Evolutionary conservation across 2,113 vertebrate species (phyloP), one percentile per base, ranked within the genome.

Genomic region (Blennius ocellaris): DNA sequence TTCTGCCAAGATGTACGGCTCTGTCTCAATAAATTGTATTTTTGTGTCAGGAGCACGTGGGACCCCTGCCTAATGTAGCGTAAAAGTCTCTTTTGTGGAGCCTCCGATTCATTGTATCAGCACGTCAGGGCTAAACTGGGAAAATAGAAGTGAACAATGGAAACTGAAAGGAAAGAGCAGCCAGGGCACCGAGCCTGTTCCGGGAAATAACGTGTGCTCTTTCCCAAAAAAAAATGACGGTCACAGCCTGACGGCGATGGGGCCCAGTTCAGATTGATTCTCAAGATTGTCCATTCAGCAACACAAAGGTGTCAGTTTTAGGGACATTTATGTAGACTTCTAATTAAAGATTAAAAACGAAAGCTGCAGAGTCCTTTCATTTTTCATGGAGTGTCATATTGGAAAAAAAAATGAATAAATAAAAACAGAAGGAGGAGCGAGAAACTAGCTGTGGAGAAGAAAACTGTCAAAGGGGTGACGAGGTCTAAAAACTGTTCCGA

Each of bases 31-130:
- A 89, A 92, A 92, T 90, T 82, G 89, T 88, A 88, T 93, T 91
- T 90, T 84, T 81, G 82, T 89, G 90, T 81, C 89, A 76, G 79
- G 82, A 87, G 73, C 87, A 82, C 67, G 78, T 74, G 89, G 89
- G 87, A 90, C 70, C 65, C 58, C 70, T 76, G 85, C 69, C 76
- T 92, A 94, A 93, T 90, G 91, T 90, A 84, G 89, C 86, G 81
- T 88, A 92, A 90, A 90, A 92, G 87, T 93, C 82, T 78, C 83
- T 87, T 92, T 92, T 92, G 89, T 91, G 86, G 70, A 82, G 80
- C 78, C 77, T 87, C 77, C 66, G 53, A 90, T 89, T 91, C 88
- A 91, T 91, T 91, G 87, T 88, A 90, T 82, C 74, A 81, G 82
- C 68, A 81, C 90, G 92, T 89, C 90, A 89, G 73, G 73, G 85